Evolutionary conservation across 1,140 invertebrate species (phyloP), one percentile per base, ranked within the genome.

Genomic region (Globodera rostochiensis): DNA sequence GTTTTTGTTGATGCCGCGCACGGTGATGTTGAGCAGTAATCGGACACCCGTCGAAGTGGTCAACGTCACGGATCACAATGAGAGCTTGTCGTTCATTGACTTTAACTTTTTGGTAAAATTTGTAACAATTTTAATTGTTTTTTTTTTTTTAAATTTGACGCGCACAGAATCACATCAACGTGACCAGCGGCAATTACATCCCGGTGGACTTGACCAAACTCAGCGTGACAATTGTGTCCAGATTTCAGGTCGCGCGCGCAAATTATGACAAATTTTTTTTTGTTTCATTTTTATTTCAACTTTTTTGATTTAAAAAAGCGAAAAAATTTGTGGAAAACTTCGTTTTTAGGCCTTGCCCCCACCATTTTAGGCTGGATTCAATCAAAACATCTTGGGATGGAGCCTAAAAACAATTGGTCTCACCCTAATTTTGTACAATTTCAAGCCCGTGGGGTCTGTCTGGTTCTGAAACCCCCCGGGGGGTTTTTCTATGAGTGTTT

Each of bases 1-100:
- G 25, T 86, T 87, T 69, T 9, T 87, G 15, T 69, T 86, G 4
- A 84, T 86, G 83, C 85, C 85, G 36, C 74, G 86, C 74, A 86
- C 85, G n/a, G 85, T 86, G 15, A 76, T 53, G 5, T 45, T 86
- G 36, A 82, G 19, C 15, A 80, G 70, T 7, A 53, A 82, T 25
- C 46, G 25, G 46, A 57, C 25, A n/a, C 82, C 86, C 13, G 83
- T 86, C 66, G 84, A 85, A 73, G 67, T 82, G 67, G 79, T 86
- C 11, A 45, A 84, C 60, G 81, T 85, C 11, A 84, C 74, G 36
- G 76, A 49, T 45, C 74, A 85, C 70, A 57, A 73, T 67, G n/a
- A 46, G 36, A 82, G 64, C 13, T 11, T 36, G 25, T 49, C 73
- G 4, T 77, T 46, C 67, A 86, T 86, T 46, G 74, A 87, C 50